Percentiles rank a stretch among this genome's conserved stretches.
Conservation (phyloP, 1,140 invertebrate species). For the Holotrichia oblita region DNA sequence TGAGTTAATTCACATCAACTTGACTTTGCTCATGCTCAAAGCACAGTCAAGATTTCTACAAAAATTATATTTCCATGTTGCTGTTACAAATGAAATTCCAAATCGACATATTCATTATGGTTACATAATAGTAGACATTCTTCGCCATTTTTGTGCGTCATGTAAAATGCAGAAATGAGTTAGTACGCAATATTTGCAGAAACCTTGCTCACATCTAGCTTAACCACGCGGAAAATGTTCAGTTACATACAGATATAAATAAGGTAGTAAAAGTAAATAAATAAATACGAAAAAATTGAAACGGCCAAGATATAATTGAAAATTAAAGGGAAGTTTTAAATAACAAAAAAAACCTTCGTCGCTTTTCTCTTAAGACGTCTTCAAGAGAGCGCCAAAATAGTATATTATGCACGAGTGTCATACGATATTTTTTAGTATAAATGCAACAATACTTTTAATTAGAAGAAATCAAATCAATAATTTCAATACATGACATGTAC, state of each 20-base stretch:
- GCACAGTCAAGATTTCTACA: slow-evolving; percentile 48
- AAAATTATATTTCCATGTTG: slow-evolving; percentile 6
- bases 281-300: no score
- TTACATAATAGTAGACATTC: neutral
- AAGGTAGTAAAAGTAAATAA: no score
- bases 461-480: no score
- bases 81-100: slow-evolving; percentile 13
- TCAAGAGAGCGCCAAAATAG: no score
- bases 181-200: slow-evolving; percentile 44
- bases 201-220: slow-evolving; percentile 50
- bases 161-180: slow-evolving; percentile 24
- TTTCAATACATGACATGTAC: no score
- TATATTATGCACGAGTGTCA: no score
- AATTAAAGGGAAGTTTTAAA: no score
- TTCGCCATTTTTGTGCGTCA: slow-evolving; percentile 4
- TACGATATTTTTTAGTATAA: no score
- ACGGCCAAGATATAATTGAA: no score
- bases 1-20: slow-evolving; percentile 57
- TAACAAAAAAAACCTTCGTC: no score
- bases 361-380: no score
- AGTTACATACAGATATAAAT: slow-evolving; percentile 1
- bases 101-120: neutral
- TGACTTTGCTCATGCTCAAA: slow-evolving; percentile 57
- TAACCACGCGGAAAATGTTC: slow-evolving; percentile 42
- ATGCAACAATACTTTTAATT: no score